Evolutionary conservation across 2,888 invertebrate species (phyloP).

Genomic region (Drosophila borborema): DNA sequence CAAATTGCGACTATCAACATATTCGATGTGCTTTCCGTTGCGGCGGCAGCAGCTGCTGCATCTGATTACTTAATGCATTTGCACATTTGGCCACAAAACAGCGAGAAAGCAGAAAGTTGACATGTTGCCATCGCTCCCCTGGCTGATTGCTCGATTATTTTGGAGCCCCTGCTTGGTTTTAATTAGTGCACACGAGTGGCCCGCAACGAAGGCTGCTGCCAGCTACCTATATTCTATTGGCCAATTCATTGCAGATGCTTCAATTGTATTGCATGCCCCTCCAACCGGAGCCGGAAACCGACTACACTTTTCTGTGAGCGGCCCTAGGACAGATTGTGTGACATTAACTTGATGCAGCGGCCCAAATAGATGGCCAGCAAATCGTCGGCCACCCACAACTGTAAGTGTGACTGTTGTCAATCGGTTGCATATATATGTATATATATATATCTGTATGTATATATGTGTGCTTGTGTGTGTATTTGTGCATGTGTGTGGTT

Average conservation of each 20-base stretch:
- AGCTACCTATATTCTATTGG: constrained; percentile 69
- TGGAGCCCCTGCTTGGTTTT: constrained; percentile 73
- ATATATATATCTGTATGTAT: background rate
- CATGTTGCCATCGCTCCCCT: constrained; percentile 46
- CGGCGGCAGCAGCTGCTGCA: constrained; percentile 58
- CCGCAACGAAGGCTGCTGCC: constrained; percentile 30
- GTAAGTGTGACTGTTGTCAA: constrained; percentile 36
- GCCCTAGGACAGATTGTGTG: constrained; percentile 66
- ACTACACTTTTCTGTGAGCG: constrained; percentile 29
- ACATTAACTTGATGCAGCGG: constrained; percentile 70
- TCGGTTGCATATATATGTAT: background rate
- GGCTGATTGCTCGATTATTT: constrained; percentile 60
- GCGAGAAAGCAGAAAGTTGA: constrained; percentile 52
- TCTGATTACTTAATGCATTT: constrained; percentile 75
- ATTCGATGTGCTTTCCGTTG: constrained; percentile 47
- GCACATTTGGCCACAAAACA: constrained; percentile 54
- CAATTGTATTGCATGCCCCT: constrained; percentile 35
- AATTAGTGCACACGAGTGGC: constrained; percentile 79
- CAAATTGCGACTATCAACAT: constrained; percentile 69
- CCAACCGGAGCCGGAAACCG: constrained; percentile 33
- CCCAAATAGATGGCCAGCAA: constrained; percentile 39
- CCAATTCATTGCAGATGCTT: constrained; percentile 81
- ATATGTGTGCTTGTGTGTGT: background rate
- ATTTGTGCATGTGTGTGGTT: constrained; percentile 29
- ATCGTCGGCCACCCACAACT: constrained; percentile 41